Evolutionary conservation across 92 coral and sea anemone species (phyloP), one percentile per base, ranked within the genome.

Genomic region (Bergia puertoricense): DNA sequence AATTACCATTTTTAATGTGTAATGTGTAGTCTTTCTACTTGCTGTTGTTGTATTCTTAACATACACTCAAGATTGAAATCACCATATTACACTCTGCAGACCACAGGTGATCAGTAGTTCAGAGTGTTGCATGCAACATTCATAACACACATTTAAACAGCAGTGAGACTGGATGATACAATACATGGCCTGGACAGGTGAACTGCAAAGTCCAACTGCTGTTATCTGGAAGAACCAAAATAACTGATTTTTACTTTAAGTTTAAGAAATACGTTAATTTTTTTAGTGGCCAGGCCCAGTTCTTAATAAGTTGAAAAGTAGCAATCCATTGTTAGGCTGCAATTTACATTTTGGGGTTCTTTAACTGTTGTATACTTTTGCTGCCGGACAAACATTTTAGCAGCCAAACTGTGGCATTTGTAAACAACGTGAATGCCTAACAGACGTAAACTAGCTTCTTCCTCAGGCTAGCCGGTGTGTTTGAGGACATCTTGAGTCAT

Each of bases 61-160:
- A 45, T 39, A 5, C 67, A 3, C 30, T 65, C 50, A 84, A 54
- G 87, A 84, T 84, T 71, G 87, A 84, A 84, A 69, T 84, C 66
- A 69, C 87, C 16, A 69, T 84, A 46, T 84, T 84, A 7, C 68
- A 84, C 46, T 68, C 65, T 30, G 87, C 77, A 13, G 87, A 84
- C 87, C 87, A 84, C 67, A 84, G 87, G 37, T 84, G 87, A 84
- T 69, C 56, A 46, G 38, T 0, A 37, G 66, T 6, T 46, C 23
- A 18, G 39, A 69, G 16, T 67, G 86, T 68, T 80, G 77, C 57
- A 10, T 44, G 59, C 77, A 83, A 10, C 66, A 40, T 40, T 74
- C 48, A 74, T 40, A 39, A 62, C 30, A 5, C 30, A 23, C 69
- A 62, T 62, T 4, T 20, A 54, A 62, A 62, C n/a, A 22, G 30